A percentile compares a stretch with the other conserved stretches of the same genome.
These are phyloP conservation scores for Leptopterna dolabrata DNA, from an alignment of 2,888 invertebrate genomes.

Conservation along the genomic window DNA sequence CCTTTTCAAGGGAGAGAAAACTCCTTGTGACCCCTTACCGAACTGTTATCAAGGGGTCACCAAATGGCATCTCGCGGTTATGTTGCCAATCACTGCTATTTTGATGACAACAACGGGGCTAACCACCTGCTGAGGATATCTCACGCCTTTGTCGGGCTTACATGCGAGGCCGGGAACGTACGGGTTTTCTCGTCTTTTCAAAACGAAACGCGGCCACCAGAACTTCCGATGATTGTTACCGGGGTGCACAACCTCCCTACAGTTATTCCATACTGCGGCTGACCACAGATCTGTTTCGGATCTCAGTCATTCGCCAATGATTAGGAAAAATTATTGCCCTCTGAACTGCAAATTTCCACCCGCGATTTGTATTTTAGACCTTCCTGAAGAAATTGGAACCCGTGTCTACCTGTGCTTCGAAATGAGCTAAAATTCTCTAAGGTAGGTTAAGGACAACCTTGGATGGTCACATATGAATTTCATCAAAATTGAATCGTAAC, in stretches of 20 bases:
- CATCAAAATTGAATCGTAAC: no score
- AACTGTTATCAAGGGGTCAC: background rate
- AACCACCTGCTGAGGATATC: slow-evolving; percentile 1
- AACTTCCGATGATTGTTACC: background rate
- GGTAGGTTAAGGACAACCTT: no score
- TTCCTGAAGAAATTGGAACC: no score
- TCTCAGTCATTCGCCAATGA: no score
- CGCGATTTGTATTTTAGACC: no score
- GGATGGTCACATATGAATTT: no score
- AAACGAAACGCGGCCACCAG: background rate
- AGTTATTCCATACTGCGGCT: no score
- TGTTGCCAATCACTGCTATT: background rate
- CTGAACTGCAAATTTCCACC: no score
- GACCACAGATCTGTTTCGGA: no score
- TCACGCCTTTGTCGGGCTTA: slow-evolving; percentile 16
- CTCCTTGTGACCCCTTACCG: background rate
- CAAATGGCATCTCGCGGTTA: slow-evolving; percentile 24
- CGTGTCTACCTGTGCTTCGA: no score
- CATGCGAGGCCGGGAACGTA: background rate
- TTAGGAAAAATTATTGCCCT: no score
- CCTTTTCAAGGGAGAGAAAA: background rate
- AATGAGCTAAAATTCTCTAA: no score
- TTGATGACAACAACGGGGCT: slow-evolving; percentile 4
- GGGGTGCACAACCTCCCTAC: background rate
- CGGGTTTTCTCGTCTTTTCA: background rate